phyloP scores from a whole-genome alignment of 2,888 invertebrate genomes.

The Dynastes tityus region DNA sequence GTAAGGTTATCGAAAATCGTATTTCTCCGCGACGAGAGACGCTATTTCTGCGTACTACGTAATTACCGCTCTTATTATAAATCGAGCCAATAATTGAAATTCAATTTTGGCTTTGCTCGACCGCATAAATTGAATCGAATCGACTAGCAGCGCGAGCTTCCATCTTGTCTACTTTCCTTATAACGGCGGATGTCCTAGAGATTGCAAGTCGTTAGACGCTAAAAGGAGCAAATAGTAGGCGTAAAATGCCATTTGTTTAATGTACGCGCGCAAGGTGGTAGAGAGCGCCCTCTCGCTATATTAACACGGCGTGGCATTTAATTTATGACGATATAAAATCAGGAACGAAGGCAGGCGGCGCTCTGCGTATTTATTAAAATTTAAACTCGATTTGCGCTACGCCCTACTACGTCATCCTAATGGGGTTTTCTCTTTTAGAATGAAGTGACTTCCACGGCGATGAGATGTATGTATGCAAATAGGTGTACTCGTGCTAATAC shows the following conservation, averaged over 20 bases:
- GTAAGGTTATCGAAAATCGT: not conserved
- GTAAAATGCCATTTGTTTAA: conserved; percentile 24
- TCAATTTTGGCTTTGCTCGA: conserved; percentile 11
- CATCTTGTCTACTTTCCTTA: not conserved
- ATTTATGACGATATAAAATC: conserved; percentile 33
- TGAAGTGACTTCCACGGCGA: not conserved
- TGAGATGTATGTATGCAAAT: too few species aligned
- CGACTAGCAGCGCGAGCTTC: not conserved
- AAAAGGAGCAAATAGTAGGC: not conserved
- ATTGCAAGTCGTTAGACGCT: not conserved
- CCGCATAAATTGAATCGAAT: not conserved
- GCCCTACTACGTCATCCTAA: not conserved
- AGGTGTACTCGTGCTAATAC: too few species aligned
- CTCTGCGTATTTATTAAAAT: conserved; percentile 25
- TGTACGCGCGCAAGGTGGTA: not conserved
- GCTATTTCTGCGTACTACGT: not conserved
- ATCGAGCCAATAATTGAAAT: conserved; percentile 9
- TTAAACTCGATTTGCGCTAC: conserved; percentile 31
- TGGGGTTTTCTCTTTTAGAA: not conserved
- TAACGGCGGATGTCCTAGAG: not conserved
- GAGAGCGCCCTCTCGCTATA: not conserved
- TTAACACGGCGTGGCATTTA: conserved; percentile 25
- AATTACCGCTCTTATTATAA: conserved; percentile 1
- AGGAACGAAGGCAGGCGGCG: conserved; percentile 1
- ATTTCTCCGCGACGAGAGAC: not conserved